Evolutionary conservation across 2,113 vertebrate species (phyloP).

Genomic region (Pachycephala philippinensis): DNA sequence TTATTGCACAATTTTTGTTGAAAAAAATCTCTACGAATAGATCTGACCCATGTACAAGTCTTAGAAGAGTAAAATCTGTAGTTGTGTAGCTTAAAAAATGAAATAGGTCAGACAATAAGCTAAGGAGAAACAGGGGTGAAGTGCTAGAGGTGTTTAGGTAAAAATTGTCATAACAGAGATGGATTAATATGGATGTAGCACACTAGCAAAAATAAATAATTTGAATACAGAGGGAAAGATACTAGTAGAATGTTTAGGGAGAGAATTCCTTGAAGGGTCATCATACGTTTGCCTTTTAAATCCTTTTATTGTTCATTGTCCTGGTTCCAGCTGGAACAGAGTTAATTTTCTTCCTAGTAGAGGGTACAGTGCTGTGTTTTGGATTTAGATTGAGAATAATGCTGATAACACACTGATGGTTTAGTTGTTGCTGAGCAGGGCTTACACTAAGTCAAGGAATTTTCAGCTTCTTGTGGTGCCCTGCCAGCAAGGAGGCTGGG

Average conservation of each 20-base stretch:
- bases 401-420: neutral
- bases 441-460: neutral
- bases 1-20: neutral
- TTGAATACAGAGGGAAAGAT: neutral
- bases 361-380: neutral
- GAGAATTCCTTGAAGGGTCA: neutral
- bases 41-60: neutral
- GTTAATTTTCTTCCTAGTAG: neutral
- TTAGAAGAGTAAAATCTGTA: neutral
- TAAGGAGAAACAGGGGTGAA: neutral
- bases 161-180: neutral
- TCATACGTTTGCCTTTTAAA: neutral
- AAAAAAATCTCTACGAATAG: neutral
- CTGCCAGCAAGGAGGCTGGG: neutral
- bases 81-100: neutral
- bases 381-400: neutral
- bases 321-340: neutral
- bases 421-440: neutral
- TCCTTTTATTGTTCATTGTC: neutral
- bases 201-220: neutral
- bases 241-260: neutral
- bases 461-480: neutral
- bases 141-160: neutral
- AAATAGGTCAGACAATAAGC: neutral
- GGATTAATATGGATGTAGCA: neutral